These are phyloP conservation scores for Sarotherodon lohbergeri DNA, from an alignment of 2,113 vertebrate species.

Conservation along the genomic window DNA sequence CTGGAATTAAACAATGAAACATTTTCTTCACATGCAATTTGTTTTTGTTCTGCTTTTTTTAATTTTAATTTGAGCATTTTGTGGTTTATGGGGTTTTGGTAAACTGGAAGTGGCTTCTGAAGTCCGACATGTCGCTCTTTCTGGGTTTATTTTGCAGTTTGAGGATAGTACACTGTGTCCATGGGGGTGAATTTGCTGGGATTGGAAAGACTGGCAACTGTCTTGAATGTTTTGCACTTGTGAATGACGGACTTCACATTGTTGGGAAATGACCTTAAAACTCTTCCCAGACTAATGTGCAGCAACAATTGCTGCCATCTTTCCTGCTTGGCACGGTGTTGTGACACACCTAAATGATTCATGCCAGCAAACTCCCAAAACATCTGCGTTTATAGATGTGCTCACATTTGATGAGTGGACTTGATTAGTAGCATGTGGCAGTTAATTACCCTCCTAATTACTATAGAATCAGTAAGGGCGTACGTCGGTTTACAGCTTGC, in stretches of 20 bases:
- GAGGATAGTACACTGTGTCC: too few species aligned
- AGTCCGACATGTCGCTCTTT: too few species aligned
- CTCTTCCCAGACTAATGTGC: neutral
- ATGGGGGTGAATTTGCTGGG: neutral
- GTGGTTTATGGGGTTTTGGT: neutral
- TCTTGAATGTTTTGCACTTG: neutral
- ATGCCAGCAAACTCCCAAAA: neutral
- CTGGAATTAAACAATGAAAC: too few species aligned
- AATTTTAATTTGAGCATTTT: neutral
- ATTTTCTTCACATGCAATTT: neutral
- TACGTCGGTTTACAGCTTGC: neutral
- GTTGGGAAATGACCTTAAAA: neutral
- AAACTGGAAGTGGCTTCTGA: neutral
- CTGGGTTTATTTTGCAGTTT: too few species aligned
- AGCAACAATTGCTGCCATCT: neutral
- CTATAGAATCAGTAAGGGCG: neutral
- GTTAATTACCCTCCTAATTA: neutral
- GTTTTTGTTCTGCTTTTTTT: neutral
- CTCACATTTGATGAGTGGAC: neutral
- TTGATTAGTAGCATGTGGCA: neutral
- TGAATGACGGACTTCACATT: neutral
- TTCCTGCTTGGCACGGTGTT: neutral
- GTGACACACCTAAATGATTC: neutral
- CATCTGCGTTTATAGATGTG: neutral
- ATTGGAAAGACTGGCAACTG: neutral